Percentiles rank a stretch among this genome's conserved stretches.
Conservation (phyloP, 2,797 vertebrate species). For the Clamator glandarius region DNA sequence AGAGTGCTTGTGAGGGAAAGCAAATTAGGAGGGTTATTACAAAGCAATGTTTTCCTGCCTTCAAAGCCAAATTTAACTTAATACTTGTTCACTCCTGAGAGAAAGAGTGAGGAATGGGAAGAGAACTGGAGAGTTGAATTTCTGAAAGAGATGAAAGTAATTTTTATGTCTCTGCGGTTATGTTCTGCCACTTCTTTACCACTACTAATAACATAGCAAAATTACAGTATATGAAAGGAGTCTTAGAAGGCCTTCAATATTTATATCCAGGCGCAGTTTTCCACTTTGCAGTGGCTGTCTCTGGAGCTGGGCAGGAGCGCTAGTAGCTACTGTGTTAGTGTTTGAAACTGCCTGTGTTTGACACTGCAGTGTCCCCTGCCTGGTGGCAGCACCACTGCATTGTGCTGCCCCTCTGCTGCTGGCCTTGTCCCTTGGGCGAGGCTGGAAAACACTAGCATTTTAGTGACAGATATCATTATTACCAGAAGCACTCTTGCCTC, state of each 20-base stretch:
- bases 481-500: background rate
- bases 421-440: fast-evolving
- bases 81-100: background rate
- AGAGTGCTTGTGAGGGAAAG: conserved; percentile 42
- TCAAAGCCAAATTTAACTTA: conserved; percentile 41
- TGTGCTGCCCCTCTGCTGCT: background rate
- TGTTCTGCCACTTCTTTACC: background rate
- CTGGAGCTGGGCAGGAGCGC: background rate
- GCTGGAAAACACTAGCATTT: background rate
- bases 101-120: background rate
- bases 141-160: background rate
- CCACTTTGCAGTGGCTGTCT: fast-evolving
- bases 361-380: background rate
- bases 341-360: background rate
- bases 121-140: background rate
- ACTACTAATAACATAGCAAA: background rate
- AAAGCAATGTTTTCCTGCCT: conserved; percentile 8
- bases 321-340: fast-evolving
- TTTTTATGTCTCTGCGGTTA: background rate
- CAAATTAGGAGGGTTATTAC: conserved; percentile 23
- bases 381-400: background rate
- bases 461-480: background rate
- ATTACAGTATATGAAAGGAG: fast-evolving
- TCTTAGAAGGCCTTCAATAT: background rate
- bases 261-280: background rate